phyloP scores from a whole-genome alignment of 2,113 vertebrate species.

The Hylia prasina region DNA sequence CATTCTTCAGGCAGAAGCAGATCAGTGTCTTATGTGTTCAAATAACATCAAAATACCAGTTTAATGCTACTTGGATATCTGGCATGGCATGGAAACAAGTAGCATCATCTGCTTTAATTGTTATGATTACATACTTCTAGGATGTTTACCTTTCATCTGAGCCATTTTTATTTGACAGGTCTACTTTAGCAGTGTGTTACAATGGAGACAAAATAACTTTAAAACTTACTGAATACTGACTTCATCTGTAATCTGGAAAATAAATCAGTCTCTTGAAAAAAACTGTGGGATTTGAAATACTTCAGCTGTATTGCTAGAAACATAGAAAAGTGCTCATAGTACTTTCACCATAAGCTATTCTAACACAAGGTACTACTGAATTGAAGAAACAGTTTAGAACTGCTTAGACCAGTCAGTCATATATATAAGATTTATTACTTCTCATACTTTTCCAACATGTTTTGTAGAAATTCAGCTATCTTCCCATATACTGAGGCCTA shows the following conservation, averaged over 20 bases:
- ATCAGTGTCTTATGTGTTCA: background rate
- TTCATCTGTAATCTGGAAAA: slow-evolving; percentile 21
- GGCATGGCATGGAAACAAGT: background rate
- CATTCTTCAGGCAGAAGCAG: background rate
- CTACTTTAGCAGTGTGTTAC: background rate
- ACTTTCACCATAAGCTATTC: background rate
- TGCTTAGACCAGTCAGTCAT: background rate
- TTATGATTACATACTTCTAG: background rate
- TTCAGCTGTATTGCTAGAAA: background rate
- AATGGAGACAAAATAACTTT: background rate
- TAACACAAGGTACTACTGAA: background rate
- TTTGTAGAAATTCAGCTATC: background rate
- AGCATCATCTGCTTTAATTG: background rate
- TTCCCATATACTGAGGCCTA: background rate
- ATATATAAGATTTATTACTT: background rate
- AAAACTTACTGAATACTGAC: background rate
- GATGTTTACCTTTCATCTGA: background rate
- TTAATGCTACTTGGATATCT: background rate
- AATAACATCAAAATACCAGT: background rate
- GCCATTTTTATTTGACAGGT: background rate
- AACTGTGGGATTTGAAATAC: background rate
- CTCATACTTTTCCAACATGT: background rate
- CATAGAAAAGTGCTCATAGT: slow-evolving; percentile 6
- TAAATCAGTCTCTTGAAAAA: background rate
- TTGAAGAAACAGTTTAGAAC: slow-evolving; percentile 2